Conservation (phyloP, 1,140 invertebrate genomes). For the Drosophila nasuta region DNA sequence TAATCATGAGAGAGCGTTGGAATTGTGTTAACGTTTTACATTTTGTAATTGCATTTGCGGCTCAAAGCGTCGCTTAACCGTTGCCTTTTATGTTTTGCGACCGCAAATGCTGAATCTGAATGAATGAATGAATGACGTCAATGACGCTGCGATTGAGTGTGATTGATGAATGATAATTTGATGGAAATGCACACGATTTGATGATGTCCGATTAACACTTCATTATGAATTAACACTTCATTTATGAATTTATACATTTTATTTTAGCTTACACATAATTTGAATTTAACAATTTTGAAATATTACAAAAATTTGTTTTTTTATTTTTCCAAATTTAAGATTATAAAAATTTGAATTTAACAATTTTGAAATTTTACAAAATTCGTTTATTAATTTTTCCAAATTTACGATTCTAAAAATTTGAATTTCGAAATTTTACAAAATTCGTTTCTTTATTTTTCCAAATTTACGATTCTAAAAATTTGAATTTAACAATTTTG, state of each 20-base stretch:
- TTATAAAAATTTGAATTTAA: too few species aligned
- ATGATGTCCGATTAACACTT: not conserved
- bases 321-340: too few species aligned
- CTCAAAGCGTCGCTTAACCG: slow-evolving; percentile 11
- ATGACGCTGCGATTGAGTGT: slow-evolving; percentile 2
- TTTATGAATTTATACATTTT: not conserved
- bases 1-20: not conserved
- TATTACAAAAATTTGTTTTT: too few species aligned
- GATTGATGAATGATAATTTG: slow-evolving; percentile 8
- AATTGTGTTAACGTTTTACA: slow-evolving; percentile 7
- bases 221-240: not conserved
- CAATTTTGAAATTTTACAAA: too few species aligned
- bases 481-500: too few species aligned
- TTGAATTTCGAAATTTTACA: too few species aligned
- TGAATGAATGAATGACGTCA: slow-evolving; percentile 8
- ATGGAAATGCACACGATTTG: not conserved
- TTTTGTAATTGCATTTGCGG: slow-evolving; percentile 12
- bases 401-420: too few species aligned
- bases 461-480: too few species aligned
- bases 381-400: too few species aligned
- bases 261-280: too few species aligned
- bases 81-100: slow-evolving; percentile 8
- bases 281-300: too few species aligned
- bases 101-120: not conserved
- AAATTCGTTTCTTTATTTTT: too few species aligned